Evolutionary conservation across 1,140 invertebrate genomes (phyloP), one percentile per base, ranked within the genome.

Genomic region (Drosophila sechellia): DNA sequence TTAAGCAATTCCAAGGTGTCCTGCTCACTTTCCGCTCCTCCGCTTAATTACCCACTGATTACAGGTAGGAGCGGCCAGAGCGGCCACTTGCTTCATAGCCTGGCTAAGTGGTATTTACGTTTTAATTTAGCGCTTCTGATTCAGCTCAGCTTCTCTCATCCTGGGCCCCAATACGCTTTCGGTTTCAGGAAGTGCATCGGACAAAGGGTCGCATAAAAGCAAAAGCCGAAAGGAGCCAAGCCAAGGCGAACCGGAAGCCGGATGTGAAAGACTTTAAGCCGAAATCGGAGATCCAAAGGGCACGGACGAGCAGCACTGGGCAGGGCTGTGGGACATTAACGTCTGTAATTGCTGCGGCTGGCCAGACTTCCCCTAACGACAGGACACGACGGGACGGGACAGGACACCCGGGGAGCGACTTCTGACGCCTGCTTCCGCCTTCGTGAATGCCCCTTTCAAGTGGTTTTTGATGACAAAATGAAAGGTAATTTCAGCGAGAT

Each of bases 381-480:
- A 69, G 64, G 35, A 65, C 59, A 43, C 27, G 34, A 31, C 25
- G 10, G 46, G 55, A 61, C 81, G 68, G 63, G 34, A 64, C 63
- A 49, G 58, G 34, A 64, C 46, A 56, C 52, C 39, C 57, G 31
- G 43, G 31, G 53, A 39, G 42, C 20, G 52, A 61, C 37, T 55
- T 63, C 15, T 42, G 50, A 64, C 58, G 45, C 35, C 46, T 31
- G 72, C 48, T 76, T 76, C 72, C 72, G 60, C 34, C 59, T 34
- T 25, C 39, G 42, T 50, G 61, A 48, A 60, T 71, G 63, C 70
- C 55, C 55, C 76, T 80, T 90, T 90, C 89, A 90, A 90, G 87
- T 90, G 87, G 70, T 90, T 90, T 90, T 90, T 90, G 84, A 90
- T 89, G 87, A 90, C 73, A 90, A 91, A 91, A 90, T 84, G 83